Percentiles rank a stretch among this genome's conserved stretches.
These are phyloP conservation scores for Trissoscelio sp. DNA, from an alignment of 2,888 invertebrate genomes.

Conservation along the genomic window DNA sequence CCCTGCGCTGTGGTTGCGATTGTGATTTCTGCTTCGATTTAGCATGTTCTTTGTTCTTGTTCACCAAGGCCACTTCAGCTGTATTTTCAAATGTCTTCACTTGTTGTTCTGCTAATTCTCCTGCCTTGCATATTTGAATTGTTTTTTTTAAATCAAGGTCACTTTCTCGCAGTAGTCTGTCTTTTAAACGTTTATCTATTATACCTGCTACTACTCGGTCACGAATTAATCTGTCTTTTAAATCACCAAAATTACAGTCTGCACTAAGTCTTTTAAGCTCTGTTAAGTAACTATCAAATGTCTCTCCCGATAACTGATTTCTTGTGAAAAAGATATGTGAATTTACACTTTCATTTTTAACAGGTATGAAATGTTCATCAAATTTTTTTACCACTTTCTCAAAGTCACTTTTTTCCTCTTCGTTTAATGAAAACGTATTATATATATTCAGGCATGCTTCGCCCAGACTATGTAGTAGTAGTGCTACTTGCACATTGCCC, in stretches of 20 bases:
- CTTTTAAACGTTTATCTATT: conserved; percentile 63
- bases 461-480: conserved; percentile 72
- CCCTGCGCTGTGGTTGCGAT: too few relatives aligned
- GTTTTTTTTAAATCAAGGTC: conserved; percentile 66
- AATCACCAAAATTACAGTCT: conserved; percentile 69
- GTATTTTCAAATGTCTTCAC: conserved; percentile 40
- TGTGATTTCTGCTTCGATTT: not conserved
- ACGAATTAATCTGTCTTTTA: conserved; percentile 70
- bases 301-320: conserved; percentile 65
- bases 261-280: conserved; percentile 69
- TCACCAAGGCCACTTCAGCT: conserved; percentile 24
- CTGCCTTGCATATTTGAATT: conserved; percentile 65
- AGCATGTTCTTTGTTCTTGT: not conserved
- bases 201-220: conserved; percentile 72
- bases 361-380: conserved; percentile 52
- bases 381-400: conserved; percentile 62
- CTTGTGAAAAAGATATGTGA: conserved; percentile 71
- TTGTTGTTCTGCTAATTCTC: conserved; percentile 67
- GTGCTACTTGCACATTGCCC: conserved; percentile 68
- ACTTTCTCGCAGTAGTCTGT: conserved; percentile 69
- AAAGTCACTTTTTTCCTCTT: conserved; percentile 27
- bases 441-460: conserved; percentile 71
- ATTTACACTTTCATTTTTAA: conserved; percentile 65
- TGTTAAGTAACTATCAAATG: conserved; percentile 70
- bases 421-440: conserved; percentile 69